Conservation (phyloP, 2,113 vertebrate genomes). For the Sinocyclocheilus anophthalmus region DNA sequence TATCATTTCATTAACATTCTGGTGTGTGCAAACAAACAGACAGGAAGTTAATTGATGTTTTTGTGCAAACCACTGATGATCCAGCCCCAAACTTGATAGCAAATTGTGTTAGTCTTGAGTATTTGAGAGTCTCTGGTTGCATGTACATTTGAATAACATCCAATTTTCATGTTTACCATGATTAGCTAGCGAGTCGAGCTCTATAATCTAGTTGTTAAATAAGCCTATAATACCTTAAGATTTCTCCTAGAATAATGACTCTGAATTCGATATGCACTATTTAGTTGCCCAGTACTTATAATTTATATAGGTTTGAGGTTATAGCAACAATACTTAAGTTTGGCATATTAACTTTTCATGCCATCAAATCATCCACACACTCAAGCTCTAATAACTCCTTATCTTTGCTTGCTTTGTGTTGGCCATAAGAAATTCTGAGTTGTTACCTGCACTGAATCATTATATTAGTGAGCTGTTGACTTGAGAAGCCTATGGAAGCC, state of each 20-base stretch:
- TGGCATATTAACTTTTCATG: not conserved
- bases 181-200: not conserved
- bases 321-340: not conserved
- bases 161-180: not conserved
- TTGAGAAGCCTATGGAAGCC: not conserved
- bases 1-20: constrained; percentile 23
- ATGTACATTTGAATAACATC: not conserved
- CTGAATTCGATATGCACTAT: not conserved
- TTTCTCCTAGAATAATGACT: not conserved
- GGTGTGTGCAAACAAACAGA: constrained; percentile 18
- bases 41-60: constrained; percentile 20
- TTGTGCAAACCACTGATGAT: constrained; percentile 23
- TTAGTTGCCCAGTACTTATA: not conserved
- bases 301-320: not conserved
- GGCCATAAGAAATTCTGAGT: not conserved
- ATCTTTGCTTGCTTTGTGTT: not conserved
- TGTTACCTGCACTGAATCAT: not conserved
- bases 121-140: constrained; percentile 2
- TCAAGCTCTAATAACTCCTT: not conserved
- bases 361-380: not conserved
- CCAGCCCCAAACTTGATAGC: not conserved
- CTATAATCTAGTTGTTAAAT: not conserved
- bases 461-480: not conserved
- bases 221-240: not conserved
- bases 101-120: constrained; percentile 3